These are phyloP conservation scores for Alexandromys fortis DNA, from an alignment of 2,113 vertebrate species.

Conservation along the genomic window DNA sequence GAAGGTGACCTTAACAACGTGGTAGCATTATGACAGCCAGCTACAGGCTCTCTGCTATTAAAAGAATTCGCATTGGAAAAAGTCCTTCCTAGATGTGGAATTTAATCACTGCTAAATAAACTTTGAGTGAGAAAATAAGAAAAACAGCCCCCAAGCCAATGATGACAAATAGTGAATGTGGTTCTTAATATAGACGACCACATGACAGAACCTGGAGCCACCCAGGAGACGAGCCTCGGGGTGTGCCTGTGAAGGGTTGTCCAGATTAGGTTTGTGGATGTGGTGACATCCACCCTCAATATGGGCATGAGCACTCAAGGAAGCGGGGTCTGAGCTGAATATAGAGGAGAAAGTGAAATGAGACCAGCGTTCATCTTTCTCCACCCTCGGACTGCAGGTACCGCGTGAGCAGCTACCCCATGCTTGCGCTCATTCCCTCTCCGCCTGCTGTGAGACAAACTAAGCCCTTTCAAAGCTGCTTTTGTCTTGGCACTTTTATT, in stretches of 20 bases:
- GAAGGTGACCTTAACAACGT: not conserved
- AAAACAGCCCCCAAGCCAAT: not conserved
- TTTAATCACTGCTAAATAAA: constrained; percentile 14
- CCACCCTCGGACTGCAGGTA: no score
- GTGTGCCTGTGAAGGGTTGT: not conserved
- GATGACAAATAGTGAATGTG: not conserved
- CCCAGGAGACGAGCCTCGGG: not conserved
- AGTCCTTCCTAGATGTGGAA: not conserved
- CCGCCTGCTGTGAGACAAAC: not conserved
- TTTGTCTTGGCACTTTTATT: not conserved
- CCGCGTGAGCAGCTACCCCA: not conserved
- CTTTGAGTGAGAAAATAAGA: not conserved
- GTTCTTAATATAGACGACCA: not conserved
- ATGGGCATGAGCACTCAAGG: not conserved
- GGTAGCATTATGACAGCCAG: not conserved
- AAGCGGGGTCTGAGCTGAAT: not conserved
- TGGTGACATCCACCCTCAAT: not conserved
- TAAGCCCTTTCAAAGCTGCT: not conserved
- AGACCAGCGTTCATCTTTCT: not conserved
- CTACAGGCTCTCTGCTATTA: not conserved
- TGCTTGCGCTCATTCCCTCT: not conserved
- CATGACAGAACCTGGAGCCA: not conserved
- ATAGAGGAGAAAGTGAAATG: not conserved
- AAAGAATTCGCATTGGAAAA: not conserved
- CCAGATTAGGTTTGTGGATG: not conserved